Evolutionary conservation across 2,113 vertebrate genomes (phyloP).

Genomic region (Plotosus lineatus): DNA sequence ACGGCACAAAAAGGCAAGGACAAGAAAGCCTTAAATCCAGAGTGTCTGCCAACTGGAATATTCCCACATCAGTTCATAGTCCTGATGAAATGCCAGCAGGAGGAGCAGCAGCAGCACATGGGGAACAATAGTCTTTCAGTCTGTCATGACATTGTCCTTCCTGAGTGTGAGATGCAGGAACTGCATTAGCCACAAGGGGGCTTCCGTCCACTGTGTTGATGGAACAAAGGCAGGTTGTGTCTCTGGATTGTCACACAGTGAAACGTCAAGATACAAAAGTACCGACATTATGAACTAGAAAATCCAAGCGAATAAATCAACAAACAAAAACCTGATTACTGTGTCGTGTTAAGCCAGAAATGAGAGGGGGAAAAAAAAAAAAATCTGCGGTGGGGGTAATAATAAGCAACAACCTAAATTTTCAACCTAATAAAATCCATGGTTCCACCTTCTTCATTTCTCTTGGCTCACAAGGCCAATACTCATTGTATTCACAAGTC

Average conservation of each 20-base stretch:
- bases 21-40: slow-evolving; percentile 7
- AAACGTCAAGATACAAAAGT: neutral
- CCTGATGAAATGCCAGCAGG: slow-evolving; percentile 15
- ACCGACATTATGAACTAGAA: slow-evolving; percentile 9
- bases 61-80: neutral
- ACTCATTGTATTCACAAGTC: neutral
- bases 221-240: neutral
- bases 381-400: neutral
- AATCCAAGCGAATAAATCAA: neutral
- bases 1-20: neutral
- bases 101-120: slow-evolving; percentile 16
- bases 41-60: neutral
- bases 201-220: neutral
- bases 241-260: slow-evolving; percentile 43
- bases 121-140: slow-evolving; percentile 2
- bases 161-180: slow-evolving; percentile 37
- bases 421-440: neutral
- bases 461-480: neutral
- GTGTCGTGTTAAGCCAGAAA: too few relatives aligned
- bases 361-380: neutral
- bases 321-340: too few relatives aligned
- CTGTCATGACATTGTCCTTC: slow-evolving; percentile 9
- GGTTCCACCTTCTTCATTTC: neutral
- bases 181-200: slow-evolving; percentile 28
- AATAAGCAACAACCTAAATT: neutral